Evolutionary conservation across 2,797 vertebrate species (phyloP).

Genomic region (Coluber constrictor): DNA sequence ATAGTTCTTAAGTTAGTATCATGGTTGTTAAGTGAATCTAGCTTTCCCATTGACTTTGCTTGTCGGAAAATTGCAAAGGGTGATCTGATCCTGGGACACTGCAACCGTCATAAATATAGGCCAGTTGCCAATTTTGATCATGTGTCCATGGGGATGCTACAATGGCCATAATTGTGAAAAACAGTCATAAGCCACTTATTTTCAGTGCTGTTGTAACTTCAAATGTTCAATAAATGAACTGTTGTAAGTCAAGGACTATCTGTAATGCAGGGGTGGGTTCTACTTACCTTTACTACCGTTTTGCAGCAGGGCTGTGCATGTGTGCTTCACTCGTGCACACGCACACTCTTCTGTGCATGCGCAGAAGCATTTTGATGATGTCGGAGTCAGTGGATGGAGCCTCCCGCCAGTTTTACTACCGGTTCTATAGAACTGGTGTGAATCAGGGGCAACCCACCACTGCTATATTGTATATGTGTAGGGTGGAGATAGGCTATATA

Average conservation of each 20-base stretch:
- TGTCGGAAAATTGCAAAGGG: not conserved
- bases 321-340: too few species aligned
- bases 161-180: not conserved
- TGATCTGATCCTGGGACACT: not conserved
- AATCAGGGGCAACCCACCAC: too few species aligned
- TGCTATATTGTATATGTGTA: not conserved
- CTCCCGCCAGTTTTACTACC: too few species aligned
- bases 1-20: not conserved
- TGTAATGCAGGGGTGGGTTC: too few species aligned
- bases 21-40: not conserved
- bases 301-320: too few species aligned
- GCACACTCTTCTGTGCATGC: too few species aligned
- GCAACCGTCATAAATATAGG: not conserved
- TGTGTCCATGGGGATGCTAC: not conserved
- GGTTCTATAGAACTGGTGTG: too few species aligned
- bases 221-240: not conserved
- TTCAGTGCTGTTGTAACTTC: not conserved
- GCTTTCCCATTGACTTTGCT: not conserved
- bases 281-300: too few species aligned
- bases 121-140: not conserved
- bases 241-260: not conserved
- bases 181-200: not conserved
- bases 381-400: too few species aligned
- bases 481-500: not conserved
- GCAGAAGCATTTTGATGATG: too few species aligned